Percentiles rank a stretch among this genome's conserved stretches.
These are phyloP conservation scores for Lepus europaeus DNA, from an alignment of 2,113 vertebrate genomes.

Conservation along the genomic window DNA sequence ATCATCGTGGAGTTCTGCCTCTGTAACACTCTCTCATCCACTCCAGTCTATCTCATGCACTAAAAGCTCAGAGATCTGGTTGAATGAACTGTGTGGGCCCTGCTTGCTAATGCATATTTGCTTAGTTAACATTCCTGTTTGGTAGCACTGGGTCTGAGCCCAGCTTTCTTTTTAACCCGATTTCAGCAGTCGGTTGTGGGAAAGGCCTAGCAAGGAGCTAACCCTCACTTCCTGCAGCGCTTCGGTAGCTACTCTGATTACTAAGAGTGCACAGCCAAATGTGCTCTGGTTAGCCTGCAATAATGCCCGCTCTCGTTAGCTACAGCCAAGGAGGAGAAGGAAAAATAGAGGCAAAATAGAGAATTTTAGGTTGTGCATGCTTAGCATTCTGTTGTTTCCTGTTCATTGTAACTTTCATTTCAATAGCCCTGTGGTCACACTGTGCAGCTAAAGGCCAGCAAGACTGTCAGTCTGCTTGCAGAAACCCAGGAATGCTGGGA, in stretches of 20 bases:
- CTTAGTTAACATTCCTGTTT: not conserved
- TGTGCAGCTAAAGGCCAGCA: not conserved
- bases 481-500: not conserved
- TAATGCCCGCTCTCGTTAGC: not conserved
- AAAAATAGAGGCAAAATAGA: not conserved
- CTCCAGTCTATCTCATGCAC: not conserved
- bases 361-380: not conserved
- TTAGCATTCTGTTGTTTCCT: not conserved
- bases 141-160: not conserved
- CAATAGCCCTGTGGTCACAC: not conserved
- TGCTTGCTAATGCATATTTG: not conserved
- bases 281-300: not conserved
- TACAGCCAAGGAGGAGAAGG: not conserved
- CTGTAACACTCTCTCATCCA: no score
- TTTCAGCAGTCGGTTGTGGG: not conserved
- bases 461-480: not conserved
- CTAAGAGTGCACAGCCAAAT: not conserved
- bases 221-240: not conserved
- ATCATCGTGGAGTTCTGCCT: not conserved
- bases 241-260: not conserved
- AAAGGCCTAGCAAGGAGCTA: not conserved
- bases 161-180: not conserved
- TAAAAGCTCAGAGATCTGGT: not conserved
- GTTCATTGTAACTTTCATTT: not conserved
- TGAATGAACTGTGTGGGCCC: not conserved